Base-by-base conservation (phyloP, 2,888 invertebrate species). In the Scaptomyza flava region DNA sequence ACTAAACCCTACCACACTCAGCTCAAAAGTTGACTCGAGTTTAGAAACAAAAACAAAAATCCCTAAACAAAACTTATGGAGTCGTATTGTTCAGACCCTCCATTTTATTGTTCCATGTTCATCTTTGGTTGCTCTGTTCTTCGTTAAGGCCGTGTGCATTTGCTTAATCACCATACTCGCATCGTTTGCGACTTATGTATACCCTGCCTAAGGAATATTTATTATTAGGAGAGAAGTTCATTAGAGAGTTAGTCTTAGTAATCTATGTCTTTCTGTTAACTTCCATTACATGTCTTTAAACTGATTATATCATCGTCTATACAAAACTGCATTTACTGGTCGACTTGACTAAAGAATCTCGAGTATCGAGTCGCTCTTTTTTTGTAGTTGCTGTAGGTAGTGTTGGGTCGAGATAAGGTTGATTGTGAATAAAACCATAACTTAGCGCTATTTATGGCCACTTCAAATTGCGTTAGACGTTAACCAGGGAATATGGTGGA, bases 81-180 rank as follows among this genome's bases (percentile, higher is more conserved):
- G 9, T 14, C 9, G 17, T 17, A 17, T 17, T 17, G 17, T 17
- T 17, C 48, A 14, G n/a, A 6, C 33, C 12, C 14, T 12, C 7
- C 9, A 3, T 17, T 11, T 27, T 27, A 6, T 31, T 7, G 31
- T 31, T 31, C 31, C 31, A 17, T 11, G 11, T 11, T 11, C 17
- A 12, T 33, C 8, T 33, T 12, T 8, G 30, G 12, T n/a, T 20
- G 9, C 9, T 34, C 17, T 17, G 17, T 20, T 34, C 9, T 48
- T 20, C 9, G 8, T 14, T 42, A 20, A 70, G 45, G 71, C 71
- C 75, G 73, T 74, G 66, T 62, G 73, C 62, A 62, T 59, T 52
- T 3, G n/a, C 23, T 36, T 27, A 30, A 7, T 7, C 47, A 31
- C 47, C 17, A 17, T 31, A 14, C n/a, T 36, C 3, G 38, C 38